Base-by-base conservation (phyloP, 1,140 invertebrate genomes). In the Antheraea pernyi region DNA sequence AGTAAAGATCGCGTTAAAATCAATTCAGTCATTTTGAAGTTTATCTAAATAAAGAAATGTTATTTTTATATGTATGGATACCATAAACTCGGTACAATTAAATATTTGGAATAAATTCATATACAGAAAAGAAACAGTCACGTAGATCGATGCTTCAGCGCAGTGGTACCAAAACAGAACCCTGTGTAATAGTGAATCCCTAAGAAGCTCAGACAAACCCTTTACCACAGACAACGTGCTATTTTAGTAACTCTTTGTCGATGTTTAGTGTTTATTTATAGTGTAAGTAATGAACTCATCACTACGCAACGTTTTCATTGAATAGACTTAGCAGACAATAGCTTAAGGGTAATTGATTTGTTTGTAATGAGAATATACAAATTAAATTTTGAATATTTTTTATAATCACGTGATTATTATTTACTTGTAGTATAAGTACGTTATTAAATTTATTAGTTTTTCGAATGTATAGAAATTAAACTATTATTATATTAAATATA, bases 181-280 rank as follows among this genome's bases (percentile, higher is more conserved):
- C 3, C 61, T 37, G 19, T n/a, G 5, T n/a, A 42, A 42, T 13
- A 11, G 16, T 53, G 39, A 13, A 13, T 13, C 16, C 46, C 46
- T 1, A 53, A 7, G 46, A 11, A 37, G 37, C 18, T 11, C 61
- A 63, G 61, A 63, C 61, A 16, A 61, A 30, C 61, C 37, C 30
- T 63, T 69, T 67, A 65, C 67, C 70, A 74, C 69, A 72, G 71
- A 68, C 61, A 67, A 67, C 59, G 62, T 70, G 78, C 71, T 77
- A 76, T 78, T 80, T 76, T 66, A 71, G 76, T 70, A 67, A 70
- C 68, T 48, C 36, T 63, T 48, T 73, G 71, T 70, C 78, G 75
- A 72, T 75, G 59, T 75, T 73, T 59, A 48, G 71, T 53, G 46
- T 53, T 69, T 80, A 80, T 80, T 80, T 78, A 76, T 78, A 74